Evolutionary conservation across 2,797 vertebrate genomes (phyloP), one percentile per base, ranked within the genome.

Genomic region (Clarias platycephalus): DNA sequence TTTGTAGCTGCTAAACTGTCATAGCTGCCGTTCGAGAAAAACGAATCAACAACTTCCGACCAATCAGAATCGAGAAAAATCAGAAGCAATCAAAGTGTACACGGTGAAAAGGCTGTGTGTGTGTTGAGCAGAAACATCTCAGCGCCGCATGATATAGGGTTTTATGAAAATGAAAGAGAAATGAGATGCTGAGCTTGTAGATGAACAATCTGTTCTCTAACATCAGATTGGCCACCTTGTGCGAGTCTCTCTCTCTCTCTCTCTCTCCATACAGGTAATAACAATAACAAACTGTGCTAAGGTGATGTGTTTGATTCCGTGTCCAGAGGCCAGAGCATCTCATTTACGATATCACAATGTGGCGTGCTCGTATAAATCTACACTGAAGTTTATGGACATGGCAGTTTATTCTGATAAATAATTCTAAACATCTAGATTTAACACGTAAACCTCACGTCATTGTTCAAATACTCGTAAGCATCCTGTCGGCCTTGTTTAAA

Each of bases 111-210:
- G 49, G 28, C 53, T 31, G 8, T 49, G 44, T 49, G 44, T 74
- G 72, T 40, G 72, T 40, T n/a, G 57, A n/a, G 58, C 13, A n/a
- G 57, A 40, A 40, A 40, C 31, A 24, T 78, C 34, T 78, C 76
- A 37, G 76, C 12, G n/a, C 76, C 40, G 22, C 34, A 26, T n/a
- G 76, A 78, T 78, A n/a, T n/a, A 22, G 57, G 22, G 31, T 7
- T 37, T 34, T 53, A 18, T 26, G 44, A 26, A 74, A 53, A 55
- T 20, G 49, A 55, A 57, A 1, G 1, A 26, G 28, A 37, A 60
- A 77, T 37, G 31, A 37, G 20, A 60, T 40, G 53, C 71, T 74
- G 72, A n/a, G n/a, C 13, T 78, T 78, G 75, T 37, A 10, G 55
- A 37, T 62, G 31, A 60, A 24, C 20, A 34, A 24, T 60, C 15